phyloP scores from a whole-genome alignment of 2,113 vertebrate genomes.

The Numenius arquata region DNA sequence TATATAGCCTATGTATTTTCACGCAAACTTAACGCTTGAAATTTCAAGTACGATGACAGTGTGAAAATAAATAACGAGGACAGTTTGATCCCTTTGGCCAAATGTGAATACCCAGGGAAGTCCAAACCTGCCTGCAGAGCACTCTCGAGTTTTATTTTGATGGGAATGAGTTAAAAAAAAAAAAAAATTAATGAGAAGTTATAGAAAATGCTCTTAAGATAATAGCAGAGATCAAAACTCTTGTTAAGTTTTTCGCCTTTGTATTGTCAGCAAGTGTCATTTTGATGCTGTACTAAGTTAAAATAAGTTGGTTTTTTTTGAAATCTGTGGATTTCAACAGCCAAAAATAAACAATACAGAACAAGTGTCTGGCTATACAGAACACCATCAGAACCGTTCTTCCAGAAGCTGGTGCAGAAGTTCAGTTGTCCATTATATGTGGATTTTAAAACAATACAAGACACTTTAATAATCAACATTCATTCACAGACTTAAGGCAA shows the following conservation, averaged over 20 bases:
- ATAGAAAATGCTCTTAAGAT: background rate
- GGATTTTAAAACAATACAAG: constrained; percentile 58
- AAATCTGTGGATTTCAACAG: background rate
- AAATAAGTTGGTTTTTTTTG: background rate
- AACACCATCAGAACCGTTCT: background rate
- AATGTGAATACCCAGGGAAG: background rate
- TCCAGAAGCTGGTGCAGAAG: constrained; percentile 32
- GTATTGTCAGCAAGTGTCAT: background rate
- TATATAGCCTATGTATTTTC: constrained; percentile 16
- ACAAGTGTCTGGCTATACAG: background rate
- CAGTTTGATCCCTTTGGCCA: constrained; percentile 1
- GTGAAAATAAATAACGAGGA: background rate
- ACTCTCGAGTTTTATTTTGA: background rate
- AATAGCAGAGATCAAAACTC: background rate
- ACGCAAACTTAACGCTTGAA: background rate
- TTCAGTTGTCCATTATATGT: constrained; percentile 53
- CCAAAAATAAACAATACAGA: background rate
- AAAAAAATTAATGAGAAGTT: background rate
- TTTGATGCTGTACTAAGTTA: background rate
- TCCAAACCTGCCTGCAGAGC: background rate
- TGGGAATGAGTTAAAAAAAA: background rate
- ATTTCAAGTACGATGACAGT: constrained; percentile 49
- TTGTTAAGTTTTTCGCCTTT: background rate
- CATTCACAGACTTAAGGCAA: constrained; percentile 81
- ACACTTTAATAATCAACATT: constrained; percentile 73